Evolutionary conservation across 2,113 vertebrate genomes (phyloP).

Genomic region (Ondatra zibethicus): DNA sequence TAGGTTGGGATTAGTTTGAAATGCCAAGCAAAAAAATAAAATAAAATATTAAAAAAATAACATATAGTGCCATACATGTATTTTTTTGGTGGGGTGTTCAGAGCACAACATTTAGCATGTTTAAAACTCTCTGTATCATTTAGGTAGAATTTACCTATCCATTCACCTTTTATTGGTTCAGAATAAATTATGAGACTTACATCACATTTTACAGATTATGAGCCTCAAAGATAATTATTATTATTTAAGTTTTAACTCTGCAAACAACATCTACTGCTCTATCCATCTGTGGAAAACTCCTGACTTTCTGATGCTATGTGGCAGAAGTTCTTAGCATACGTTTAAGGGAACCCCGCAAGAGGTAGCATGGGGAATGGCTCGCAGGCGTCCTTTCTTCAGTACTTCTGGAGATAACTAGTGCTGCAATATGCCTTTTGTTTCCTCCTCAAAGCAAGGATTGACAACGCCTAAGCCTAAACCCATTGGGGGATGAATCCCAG

Average conservation of each 20-base stretch:
- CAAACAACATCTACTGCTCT: background rate
- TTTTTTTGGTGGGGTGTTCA: background rate
- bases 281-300: background rate
- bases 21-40: background rate
- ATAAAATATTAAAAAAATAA: background rate
- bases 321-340: too few relatives aligned
- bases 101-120: background rate
- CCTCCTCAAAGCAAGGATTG: background rate
- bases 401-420: background rate
- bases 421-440: accelerated
- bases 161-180: background rate
- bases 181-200: background rate
- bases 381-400: background rate
- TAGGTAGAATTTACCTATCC: background rate
- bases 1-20: background rate
- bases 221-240: background rate
- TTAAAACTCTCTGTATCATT: background rate
- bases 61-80: background rate
- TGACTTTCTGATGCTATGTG: accelerated
- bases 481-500: background rate
- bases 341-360: background rate
- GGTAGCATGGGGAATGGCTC: background rate
- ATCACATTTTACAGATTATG: background rate
- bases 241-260: background rate
- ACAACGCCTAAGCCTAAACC: background rate